Conservation (phyloP, 2,797 vertebrate genomes). For the Trachurus trachurus region DNA sequence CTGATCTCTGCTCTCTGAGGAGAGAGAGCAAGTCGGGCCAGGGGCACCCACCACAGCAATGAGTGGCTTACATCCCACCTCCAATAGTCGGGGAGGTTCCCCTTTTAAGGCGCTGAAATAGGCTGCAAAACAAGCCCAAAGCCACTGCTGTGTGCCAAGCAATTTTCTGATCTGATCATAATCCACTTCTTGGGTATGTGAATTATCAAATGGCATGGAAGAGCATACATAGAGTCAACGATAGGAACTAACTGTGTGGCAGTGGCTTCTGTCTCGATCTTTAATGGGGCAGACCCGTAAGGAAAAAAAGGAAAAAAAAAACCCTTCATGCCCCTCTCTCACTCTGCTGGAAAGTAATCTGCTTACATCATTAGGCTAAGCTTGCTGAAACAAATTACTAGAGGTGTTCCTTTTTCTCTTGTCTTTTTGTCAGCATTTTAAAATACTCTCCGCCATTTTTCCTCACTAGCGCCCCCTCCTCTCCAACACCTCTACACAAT, state of each 20-base stretch:
- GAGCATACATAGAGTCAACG: slow-evolving; percentile 53
- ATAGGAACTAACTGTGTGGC: slow-evolving; percentile 49
- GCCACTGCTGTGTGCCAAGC: slow-evolving; percentile 53
- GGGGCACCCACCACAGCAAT: slow-evolving; percentile 72
- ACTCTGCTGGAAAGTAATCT: slow-evolving; percentile 94
- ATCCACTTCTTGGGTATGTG: slow-evolving; percentile 62
- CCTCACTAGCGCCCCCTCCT: slow-evolving; percentile 88
- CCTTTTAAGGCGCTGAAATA: slow-evolving; percentile 66
- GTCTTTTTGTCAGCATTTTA: slow-evolving; percentile 86
- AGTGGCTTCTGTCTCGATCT: slow-evolving; percentile 64
- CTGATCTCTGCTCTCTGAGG: slow-evolving; percentile 83
- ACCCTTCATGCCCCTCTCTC: slow-evolving; percentile 56
- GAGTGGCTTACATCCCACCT: slow-evolving; percentile 77
- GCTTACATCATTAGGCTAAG: slow-evolving; percentile 98
- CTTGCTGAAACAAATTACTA: slow-evolving; percentile 98
- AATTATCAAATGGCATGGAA: slow-evolving; percentile 65
- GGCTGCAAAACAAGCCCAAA: slow-evolving; percentile 63
- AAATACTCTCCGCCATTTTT: slow-evolving; percentile 91
- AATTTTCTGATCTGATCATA: slow-evolving; percentile 73
- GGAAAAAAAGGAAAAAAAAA: slow-evolving; percentile 50
- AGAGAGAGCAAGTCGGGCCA: slow-evolving; percentile 75
- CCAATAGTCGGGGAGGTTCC: slow-evolving; percentile 70
- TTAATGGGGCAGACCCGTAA: slow-evolving; percentile 72
- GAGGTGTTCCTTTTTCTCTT: slow-evolving; percentile 87
- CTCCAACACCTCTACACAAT: slow-evolving; percentile 89